These are phyloP conservation scores for Argynnis bischoffii DNA, from an alignment of 2,888 invertebrate species.

Conservation along the genomic window DNA sequence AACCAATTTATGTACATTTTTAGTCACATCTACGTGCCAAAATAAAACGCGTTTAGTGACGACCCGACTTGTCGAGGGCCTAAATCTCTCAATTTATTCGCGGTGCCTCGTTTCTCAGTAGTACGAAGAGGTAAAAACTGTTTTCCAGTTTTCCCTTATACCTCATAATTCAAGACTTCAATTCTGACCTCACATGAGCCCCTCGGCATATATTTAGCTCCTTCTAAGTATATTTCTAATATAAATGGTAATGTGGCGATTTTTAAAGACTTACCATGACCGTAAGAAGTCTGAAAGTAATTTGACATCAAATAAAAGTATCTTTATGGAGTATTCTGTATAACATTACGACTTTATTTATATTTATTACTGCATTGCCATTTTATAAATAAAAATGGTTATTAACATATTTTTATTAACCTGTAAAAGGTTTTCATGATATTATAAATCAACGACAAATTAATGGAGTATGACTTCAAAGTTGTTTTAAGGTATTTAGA, in stretches of 20 bases:
- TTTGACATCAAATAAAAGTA: constrained; percentile 40
- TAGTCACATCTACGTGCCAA: constrained; percentile 11
- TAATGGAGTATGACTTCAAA: neutral
- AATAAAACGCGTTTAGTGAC: constrained; percentile 18
- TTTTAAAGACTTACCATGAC: constrained; percentile 56
- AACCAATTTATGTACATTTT: neutral
- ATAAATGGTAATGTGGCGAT: constrained; percentile 73
- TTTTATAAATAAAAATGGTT: neutral
- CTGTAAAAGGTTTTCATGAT: too few species aligned
- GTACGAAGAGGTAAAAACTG: constrained; percentile 41
- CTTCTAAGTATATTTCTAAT: constrained; percentile 68
- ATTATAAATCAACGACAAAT: too few species aligned
- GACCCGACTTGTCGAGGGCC: neutral
- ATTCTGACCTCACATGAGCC: constrained; percentile 29
- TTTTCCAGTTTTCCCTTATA: constrained; percentile 27
- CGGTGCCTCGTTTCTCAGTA: constrained; percentile 38
- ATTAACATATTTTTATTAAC: neutral
- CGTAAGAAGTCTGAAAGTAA: constrained; percentile 38
- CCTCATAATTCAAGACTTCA: constrained; percentile 27
- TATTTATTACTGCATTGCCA: constrained; percentile 7
- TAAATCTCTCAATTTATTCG: constrained; percentile 63
- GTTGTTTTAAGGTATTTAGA: too few species aligned
- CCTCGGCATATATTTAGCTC: constrained; percentile 38
- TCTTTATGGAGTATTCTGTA: constrained; percentile 34
- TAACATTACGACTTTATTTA: constrained; percentile 35